Conservation (phyloP, 35 echinoderm and acorn worm species). For the Ophiothrix spiculata region DNA sequence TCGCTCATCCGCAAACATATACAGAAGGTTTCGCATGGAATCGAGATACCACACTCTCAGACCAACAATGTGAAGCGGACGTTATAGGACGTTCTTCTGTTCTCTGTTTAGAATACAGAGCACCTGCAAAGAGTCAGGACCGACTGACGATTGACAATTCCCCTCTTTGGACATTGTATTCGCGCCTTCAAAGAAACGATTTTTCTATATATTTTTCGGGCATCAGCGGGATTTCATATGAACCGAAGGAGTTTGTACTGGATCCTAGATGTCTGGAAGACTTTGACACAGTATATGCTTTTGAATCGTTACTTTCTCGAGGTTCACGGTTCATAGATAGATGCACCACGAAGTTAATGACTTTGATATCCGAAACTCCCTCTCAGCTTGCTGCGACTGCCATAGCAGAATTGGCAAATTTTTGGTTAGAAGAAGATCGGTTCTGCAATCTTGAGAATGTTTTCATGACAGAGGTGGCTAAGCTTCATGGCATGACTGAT, state of each 20-base stretch:
- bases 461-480: neutral
- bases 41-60: neutral
- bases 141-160: neutral
- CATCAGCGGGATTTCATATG: neutral
- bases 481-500: neutral
- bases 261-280: neutral
- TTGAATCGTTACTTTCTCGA: neutral
- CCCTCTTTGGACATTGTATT: neutral
- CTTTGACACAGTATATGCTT: constrained; percentile 9
- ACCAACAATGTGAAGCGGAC: neutral
- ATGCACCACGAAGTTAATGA: neutral
- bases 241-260: neutral
- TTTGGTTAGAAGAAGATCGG: neutral
- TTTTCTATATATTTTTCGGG: neutral
- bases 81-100: constrained; percentile 18
- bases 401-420: neutral
- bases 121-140: neutral
- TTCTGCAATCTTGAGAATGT: constrained; percentile 6
- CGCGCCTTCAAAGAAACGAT: neutral
- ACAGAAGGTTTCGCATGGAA: neutral
- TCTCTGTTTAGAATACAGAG: neutral
- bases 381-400: neutral
- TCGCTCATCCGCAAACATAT: neutral
- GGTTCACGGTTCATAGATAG: neutral
- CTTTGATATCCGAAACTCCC: neutral